These are phyloP conservation scores for Agonopterix alstromeriana DNA, from an alignment of 2,888 invertebrate genomes.

Conservation along the genomic window DNA sequence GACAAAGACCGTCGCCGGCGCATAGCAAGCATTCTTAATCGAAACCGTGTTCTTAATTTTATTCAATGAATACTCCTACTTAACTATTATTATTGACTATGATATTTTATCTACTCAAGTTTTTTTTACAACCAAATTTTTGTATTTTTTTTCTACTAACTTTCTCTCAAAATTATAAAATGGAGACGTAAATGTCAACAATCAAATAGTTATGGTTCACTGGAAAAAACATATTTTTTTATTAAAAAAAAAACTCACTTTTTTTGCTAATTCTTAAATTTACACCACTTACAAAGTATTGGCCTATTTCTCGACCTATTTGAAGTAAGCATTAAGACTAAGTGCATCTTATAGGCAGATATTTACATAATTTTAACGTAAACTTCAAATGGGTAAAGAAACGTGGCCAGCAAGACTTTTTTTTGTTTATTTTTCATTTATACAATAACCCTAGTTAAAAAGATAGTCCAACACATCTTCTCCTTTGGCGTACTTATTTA, in stretches of 20 bases:
- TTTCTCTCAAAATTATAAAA: conserved; percentile 14
- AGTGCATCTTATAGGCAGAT: too few species aligned
- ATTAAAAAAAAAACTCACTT: neutral
- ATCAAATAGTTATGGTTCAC: conserved; percentile 4
- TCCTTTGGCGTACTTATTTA: conserved; percentile 68
- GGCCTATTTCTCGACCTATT: too few species aligned
- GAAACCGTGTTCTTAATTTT: conserved; percentile 43
- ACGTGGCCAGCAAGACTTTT: conserved; percentile 41
- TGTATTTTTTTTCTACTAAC: conserved; percentile 9
- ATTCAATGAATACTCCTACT: conserved; percentile 28
- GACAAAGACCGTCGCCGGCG: conserved; percentile 19
- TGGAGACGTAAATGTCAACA: conserved; percentile 11
- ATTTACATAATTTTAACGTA: too few species aligned
- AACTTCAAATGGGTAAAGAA: too few species aligned
- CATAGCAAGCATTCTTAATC: conserved; percentile 50
- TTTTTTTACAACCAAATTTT: conserved; percentile 63
- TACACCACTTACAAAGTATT: conserved; percentile 4
- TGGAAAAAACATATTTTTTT: conserved; percentile 7
- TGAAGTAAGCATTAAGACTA: too few species aligned
- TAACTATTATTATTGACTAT: conserved; percentile 23
- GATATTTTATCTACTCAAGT: conserved; percentile 30
- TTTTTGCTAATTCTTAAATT: conserved; percentile 2
- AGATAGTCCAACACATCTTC: conserved; percentile 43
- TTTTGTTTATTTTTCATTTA: conserved; percentile 63
- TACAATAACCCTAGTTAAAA: conserved; percentile 46